A percentile compares a stretch with the other conserved stretches of the same genome.
Conservation (phyloP, 2,113 vertebrate species). For the Syrrhaptes paradoxus region DNA sequence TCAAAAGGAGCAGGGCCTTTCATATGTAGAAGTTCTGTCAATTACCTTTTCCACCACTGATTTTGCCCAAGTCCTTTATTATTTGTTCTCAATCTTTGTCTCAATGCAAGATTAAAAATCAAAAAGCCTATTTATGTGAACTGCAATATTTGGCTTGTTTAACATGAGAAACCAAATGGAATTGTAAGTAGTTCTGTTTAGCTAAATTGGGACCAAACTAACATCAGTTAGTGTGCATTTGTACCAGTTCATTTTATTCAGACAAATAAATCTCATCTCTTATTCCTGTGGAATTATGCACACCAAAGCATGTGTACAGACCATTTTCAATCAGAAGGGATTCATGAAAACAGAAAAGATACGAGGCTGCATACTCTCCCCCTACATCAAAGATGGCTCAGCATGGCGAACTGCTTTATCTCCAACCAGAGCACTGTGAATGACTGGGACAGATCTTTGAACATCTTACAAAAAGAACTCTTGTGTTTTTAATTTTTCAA, state of each 20-base stretch:
- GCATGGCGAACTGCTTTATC: neutral
- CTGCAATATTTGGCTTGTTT: neutral
- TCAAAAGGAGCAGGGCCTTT: neutral
- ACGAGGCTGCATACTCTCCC: neutral
- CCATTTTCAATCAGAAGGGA: rapidly evolving
- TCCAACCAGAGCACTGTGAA: neutral
- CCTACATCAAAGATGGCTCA: neutral
- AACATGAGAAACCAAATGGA: neutral
- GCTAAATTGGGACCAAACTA: neutral
- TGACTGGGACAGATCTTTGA: neutral
- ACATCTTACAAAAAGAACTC: neutral
- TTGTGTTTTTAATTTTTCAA: neutral
- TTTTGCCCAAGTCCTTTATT: neutral
- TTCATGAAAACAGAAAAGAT: neutral
- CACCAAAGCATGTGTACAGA: neutral
- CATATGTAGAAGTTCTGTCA: neutral
- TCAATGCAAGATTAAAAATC: neutral
- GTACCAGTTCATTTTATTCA: neutral
- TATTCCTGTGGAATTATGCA: neutral
- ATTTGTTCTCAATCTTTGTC: neutral
- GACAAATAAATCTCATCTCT: neutral
- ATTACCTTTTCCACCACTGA: neutral
- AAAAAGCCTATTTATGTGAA: neutral
- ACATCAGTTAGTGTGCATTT: neutral
- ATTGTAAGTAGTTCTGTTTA: neutral